Base-by-base conservation (phyloP, 2,113 vertebrate genomes). In the Corvus hawaiiensis region DNA sequence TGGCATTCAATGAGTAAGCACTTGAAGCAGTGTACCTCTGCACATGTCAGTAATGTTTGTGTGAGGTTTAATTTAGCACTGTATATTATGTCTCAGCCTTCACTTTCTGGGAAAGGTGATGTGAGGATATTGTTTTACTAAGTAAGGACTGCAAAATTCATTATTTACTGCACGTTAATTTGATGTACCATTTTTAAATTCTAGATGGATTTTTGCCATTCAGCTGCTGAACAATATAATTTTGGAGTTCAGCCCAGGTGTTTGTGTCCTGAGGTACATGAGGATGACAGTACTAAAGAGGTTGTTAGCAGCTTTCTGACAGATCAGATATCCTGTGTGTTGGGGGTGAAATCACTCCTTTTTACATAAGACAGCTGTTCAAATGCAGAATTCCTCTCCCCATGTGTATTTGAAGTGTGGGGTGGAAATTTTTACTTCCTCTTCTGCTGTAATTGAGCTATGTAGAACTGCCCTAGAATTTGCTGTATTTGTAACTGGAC, bases 11-110 rank as follows among this genome's bases (percentile, higher is more conserved):
- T 89, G 90, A 94, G 90, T 92, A 95, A 93, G 90, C 52, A 56
- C 90, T 94, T 78, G 93, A 94, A 81, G 48, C 44, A 48, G 28
- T 16, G 51, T 77, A 83, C 76, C 66, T 90, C 88, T 89, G 83
- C 73, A 94, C 52, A 37, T 44, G 56, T 95, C 76, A 86, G 79
- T 79, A 76, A 43, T 46, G 41, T 87, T 83, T 92, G 64, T 26
- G 30, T 74, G 89, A 93, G 39, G 74, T 94, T 96, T 93, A 75
- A 92, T 95, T 95, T 96, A 95, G 79, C 85, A 56, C 59, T 3
- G 2, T 35, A 21, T 82, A 64, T 94, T 79, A 55, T 93, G 41
- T 52, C 55, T 67, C 93, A 84, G 56, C 77, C 87, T 93, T 91
- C 55, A 54, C 46, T 91, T 94, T 88, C 64, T 78, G 82, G 68